Evolutionary conservation across 1,140 invertebrate genomes (phyloP), one percentile per base, ranked within the genome.

Genomic region (Pseudomyrmex flavicornis): DNA sequence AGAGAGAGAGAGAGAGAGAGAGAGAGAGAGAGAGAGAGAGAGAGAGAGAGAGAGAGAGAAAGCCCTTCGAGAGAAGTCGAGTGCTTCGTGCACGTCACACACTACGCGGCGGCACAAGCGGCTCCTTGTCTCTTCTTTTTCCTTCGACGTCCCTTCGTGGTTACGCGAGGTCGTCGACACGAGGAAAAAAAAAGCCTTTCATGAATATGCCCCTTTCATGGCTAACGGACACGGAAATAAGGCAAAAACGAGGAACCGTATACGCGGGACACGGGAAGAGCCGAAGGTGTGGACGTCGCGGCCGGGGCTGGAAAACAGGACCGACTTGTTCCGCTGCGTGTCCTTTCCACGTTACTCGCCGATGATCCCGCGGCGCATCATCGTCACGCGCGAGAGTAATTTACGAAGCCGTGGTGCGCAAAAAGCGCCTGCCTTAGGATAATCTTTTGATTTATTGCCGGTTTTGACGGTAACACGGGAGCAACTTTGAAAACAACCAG

Each of bases 141-240:
- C 72, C 52, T 75, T 73, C 63, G 66, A 77, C 70, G 44, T 80
- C 73, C 73, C 86, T 88, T 85, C 68, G 66, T 59, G 72, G 54
- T 58, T 73, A 17, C 48, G 44, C 56, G 44, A 44, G 48, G 68
- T 85, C 58, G 83, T 69, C 50, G 56, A 76, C 68, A 59, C 74
- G 82, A 85, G 35, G 22, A 61, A 54, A 61, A 88, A 88, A 85
- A 88, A 88, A 68, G 56, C 44, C 75, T 54, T 77, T 84, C 82
- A 86, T 89, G 88, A 89, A 89, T 89, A 89, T 84, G 62, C 80
- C 75, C 82, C 88, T 89, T 89, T 89, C 84, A 89, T 84, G 35
- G 56, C 82, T 66, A 83, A 87, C 85, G 85, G 82, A 88, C 75
- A 87, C 85, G 80, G 69, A 88, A 87, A 87, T 87, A 87, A 88